Evolutionary conservation across 2,888 invertebrate species (phyloP).

Genomic region (Holacanthella duospinosa): DNA sequence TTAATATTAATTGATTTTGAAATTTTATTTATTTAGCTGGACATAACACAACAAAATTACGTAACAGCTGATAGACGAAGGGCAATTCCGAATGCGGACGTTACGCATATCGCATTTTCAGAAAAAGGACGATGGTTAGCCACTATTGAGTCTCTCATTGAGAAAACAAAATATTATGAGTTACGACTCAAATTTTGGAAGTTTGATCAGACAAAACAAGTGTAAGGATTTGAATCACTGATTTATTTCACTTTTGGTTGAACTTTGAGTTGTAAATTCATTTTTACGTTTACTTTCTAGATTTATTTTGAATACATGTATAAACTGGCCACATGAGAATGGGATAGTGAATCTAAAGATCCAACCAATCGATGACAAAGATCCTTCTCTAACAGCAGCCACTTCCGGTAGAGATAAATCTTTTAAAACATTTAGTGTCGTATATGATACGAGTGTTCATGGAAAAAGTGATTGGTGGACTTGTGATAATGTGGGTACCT

Average conservation of each 20-base stretch:
- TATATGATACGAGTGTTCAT: constrained; percentile 47
- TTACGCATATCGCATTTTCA: constrained; percentile 57
- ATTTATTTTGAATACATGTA: constrained; percentile 57
- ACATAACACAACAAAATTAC: constrained; percentile 60
- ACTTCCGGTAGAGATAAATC: constrained; percentile 57
- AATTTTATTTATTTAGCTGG: constrained; percentile 38
- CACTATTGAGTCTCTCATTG: constrained; percentile 46
- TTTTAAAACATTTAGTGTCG: constrained; percentile 60
- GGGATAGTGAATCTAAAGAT: constrained; percentile 53
- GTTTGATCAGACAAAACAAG: constrained; percentile 50
- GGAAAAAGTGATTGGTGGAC: constrained; percentile 54
- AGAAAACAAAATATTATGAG: constrained; percentile 53
- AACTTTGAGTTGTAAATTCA: neutral
- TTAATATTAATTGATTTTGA: neutral
- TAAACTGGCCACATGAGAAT: constrained; percentile 60
- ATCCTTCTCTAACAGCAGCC: constrained; percentile 47
- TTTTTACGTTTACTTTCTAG: constrained; percentile 42
- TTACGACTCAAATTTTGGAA: constrained; percentile 65
- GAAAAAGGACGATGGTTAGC: constrained; percentile 60
- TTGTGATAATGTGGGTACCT: constrained; percentile 54
- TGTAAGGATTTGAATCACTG: constrained; percentile 43
- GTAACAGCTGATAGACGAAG: constrained; percentile 53
- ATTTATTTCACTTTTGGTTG: neutral
- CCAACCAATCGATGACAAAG: constrained; percentile 44
- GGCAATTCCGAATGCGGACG: constrained; percentile 54